Evolutionary conservation across 2,113 vertebrate species (phyloP).

Genomic region (Heloderma charlesbogerti): DNA sequence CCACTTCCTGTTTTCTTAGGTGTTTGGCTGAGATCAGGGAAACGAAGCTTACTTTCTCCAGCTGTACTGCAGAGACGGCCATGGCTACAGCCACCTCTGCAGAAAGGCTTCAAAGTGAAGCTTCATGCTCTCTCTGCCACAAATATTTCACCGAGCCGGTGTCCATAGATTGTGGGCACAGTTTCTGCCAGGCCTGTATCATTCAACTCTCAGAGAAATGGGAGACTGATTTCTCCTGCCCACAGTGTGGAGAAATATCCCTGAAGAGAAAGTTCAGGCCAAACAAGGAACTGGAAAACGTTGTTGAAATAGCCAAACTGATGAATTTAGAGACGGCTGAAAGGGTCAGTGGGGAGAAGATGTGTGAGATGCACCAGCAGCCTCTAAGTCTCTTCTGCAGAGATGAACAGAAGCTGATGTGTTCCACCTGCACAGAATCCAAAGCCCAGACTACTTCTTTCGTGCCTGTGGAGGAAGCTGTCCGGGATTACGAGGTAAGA

Average conservation of each 20-base stretch:
- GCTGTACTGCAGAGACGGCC: background rate
- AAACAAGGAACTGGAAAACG: slow-evolving; percentile 84
- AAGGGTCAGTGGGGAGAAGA: background rate
- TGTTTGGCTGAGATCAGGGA: background rate
- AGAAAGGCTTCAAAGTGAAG: slow-evolving; percentile 55
- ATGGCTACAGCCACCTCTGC: slow-evolving; percentile 49
- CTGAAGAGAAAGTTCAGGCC: slow-evolving; percentile 69
- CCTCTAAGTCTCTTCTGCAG: slow-evolving; percentile 87
- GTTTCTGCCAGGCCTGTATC: slow-evolving; percentile 78
- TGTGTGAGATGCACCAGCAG: slow-evolving; percentile 80
- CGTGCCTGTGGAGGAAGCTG: slow-evolving; percentile 83
- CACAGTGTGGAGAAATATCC: slow-evolving; percentile 69
- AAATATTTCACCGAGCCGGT: slow-evolving; percentile 76
- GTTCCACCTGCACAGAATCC: slow-evolving; percentile 81
- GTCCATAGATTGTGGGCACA: slow-evolving; percentile 77
- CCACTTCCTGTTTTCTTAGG: background rate
- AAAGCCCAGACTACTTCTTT: slow-evolving; percentile 75
- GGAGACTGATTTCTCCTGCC: slow-evolving; percentile 55
- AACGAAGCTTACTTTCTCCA: background rate
- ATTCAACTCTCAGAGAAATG: slow-evolving; percentile 59
- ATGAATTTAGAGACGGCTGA: slow-evolving; percentile 46
- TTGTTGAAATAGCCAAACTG: slow-evolving; percentile 81
- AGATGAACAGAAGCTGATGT: slow-evolving; percentile 82
- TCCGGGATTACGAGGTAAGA: slow-evolving; percentile 82
- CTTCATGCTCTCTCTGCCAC: slow-evolving; percentile 76